phyloP scores from a whole-genome alignment of 2,113 vertebrate species.

The Channa maculata region DNA sequence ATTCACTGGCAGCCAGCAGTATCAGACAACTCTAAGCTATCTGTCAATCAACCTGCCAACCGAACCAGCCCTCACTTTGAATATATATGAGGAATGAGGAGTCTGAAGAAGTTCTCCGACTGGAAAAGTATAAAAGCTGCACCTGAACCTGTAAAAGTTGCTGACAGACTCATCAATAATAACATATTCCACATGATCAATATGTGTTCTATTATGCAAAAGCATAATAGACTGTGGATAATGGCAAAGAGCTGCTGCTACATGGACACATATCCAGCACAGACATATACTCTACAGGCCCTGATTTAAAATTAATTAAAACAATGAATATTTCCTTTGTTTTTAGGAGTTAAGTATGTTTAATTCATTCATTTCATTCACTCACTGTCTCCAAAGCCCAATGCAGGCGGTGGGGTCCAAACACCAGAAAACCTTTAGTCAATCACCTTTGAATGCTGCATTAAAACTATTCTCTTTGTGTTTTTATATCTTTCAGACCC shows the following conservation, averaged over 20 bases:
- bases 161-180: not conserved
- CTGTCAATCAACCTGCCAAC: constrained; percentile 55
- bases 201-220: not conserved
- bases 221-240: not conserved
- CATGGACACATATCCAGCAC: not conserved
- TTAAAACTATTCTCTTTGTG: not conserved
- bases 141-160: constrained; percentile 6
- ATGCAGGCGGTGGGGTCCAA: not conserved
- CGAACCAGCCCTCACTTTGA: constrained; percentile 14
- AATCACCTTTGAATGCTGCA: not conserved
- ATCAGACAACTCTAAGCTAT: constrained; percentile 21
- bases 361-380: not conserved
- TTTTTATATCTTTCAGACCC: not conserved
- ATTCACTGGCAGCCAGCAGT: constrained; percentile 43
- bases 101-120: constrained; percentile 6
- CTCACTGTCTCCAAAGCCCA: not conserved
- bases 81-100: constrained; percentile 36
- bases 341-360: too few relatives aligned
- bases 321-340: too few relatives aligned
- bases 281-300: not conserved
- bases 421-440: not conserved
- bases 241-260: not conserved
- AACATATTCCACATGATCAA: not conserved
- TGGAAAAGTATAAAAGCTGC: not conserved
- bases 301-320: not conserved